Evolutionary conservation across 2,888 invertebrate genomes (phyloP).

Genomic region (Eupelmus urozonus): DNA sequence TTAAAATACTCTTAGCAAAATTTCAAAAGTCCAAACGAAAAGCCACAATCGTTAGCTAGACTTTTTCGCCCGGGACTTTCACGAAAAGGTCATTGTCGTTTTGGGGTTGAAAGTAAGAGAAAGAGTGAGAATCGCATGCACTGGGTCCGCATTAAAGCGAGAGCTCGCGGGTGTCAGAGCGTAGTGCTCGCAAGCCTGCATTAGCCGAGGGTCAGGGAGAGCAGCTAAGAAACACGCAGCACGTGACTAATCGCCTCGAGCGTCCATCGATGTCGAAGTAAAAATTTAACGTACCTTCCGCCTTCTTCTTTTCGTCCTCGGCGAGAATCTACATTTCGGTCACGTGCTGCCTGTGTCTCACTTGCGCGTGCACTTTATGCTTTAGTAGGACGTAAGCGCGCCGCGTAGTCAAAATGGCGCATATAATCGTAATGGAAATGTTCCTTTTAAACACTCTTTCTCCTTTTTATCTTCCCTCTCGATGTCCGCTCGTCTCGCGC

Average conservation of each 20-base stretch:
- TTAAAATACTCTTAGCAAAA: neutral
- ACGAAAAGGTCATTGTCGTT: slow-evolving; percentile 31
- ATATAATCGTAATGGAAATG: slow-evolving; percentile 49
- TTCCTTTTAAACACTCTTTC: slow-evolving; percentile 43
- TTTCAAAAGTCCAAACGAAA: neutral
- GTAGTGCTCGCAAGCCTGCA: no score
- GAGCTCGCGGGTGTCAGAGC: slow-evolving; percentile 40
- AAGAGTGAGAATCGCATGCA: slow-evolving; percentile 39
- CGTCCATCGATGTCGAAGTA: slow-evolving; percentile 7
- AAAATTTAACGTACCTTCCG: slow-evolving; percentile 3
- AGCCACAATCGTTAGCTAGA: no score
- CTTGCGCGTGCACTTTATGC: slow-evolving; percentile 44
- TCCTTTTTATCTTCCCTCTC: slow-evolving; percentile 4
- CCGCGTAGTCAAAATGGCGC: slow-evolving; percentile 36
- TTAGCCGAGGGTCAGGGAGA: neutral
- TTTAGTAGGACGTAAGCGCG: slow-evolving; percentile 48
- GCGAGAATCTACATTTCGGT: slow-evolving; percentile 29
- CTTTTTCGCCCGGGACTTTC: slow-evolving; percentile 31
- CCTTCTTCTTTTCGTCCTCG: neutral
- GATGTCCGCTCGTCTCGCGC: slow-evolving; percentile 6
- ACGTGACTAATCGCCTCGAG: slow-evolving; percentile 34
- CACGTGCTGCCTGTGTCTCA: slow-evolving; percentile 42
- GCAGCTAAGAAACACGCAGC: slow-evolving; percentile 44
- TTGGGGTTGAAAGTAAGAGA: no score
- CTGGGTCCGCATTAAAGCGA: slow-evolving; percentile 25